Percentiles rank a stretch among this genome's conserved stretches.
These are phyloP conservation scores for Reinhardtius hippoglossoides DNA, from an alignment of 2,113 vertebrate genomes.

Conservation along the genomic window DNA sequence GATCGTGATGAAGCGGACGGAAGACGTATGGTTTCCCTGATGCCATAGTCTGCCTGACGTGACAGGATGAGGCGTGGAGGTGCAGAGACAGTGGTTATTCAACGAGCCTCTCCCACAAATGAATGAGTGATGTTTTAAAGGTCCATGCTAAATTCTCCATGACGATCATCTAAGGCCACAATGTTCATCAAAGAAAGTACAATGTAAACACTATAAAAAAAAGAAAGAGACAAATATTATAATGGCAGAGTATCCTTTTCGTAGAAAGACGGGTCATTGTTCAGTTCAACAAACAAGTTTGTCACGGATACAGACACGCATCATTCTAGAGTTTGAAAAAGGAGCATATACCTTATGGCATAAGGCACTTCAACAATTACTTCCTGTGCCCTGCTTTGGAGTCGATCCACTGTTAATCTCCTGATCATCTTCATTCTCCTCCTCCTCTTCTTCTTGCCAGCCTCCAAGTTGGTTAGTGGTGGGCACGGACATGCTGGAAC, in stretches of 20 bases:
- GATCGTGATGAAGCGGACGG: constrained; percentile 58
- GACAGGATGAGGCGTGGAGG: constrained; percentile 63
- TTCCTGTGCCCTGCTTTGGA: constrained; percentile 64
- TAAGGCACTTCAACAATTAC: constrained; percentile 84
- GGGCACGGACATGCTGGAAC: constrained; percentile 60
- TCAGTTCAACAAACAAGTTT: too few species aligned
- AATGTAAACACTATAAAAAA: constrained; percentile 75
- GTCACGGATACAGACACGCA: too few species aligned
- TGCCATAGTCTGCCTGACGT: constrained; percentile 67
- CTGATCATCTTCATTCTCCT: constrained; percentile 74
- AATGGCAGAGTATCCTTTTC: constrained; percentile 18
- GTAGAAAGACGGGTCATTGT: constrained; percentile 26
- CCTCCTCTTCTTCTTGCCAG: constrained; percentile 83
- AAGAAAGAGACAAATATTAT: constrained; percentile 38
- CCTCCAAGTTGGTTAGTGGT: constrained; percentile 77
- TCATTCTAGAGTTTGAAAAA: background rate
- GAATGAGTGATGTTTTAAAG: constrained; percentile 54
- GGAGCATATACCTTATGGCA: constrained; percentile 59
- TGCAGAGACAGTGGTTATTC: constrained; percentile 68
- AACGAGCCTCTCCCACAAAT: constrained; percentile 45
- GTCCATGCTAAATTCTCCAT: constrained; percentile 71
- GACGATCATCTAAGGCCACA: constrained; percentile 83
- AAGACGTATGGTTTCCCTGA: constrained; percentile 80
- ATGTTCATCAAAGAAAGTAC: constrained; percentile 74
- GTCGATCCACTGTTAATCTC: constrained; percentile 75